Evolutionary conservation across 2,888 invertebrate species (phyloP).

Genomic region (Drosophila ezoana): DNA sequence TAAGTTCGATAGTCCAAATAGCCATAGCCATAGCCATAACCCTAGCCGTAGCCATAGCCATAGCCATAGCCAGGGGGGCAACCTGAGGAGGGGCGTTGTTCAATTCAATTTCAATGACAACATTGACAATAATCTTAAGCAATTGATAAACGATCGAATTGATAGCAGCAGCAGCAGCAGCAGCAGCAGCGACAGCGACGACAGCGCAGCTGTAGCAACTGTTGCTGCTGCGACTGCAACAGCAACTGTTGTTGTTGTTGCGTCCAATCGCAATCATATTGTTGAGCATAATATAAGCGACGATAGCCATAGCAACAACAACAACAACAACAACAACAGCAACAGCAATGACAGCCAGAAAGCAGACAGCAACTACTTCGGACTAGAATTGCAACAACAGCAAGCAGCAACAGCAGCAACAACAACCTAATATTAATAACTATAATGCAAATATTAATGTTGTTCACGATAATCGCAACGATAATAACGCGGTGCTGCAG

Average conservation of each 20-base stretch:
- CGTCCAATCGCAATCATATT: constrained; percentile 67
- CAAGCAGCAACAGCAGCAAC: constrained; percentile 49
- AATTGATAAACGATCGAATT: constrained; percentile 75
- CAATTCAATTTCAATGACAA: constrained; percentile 55
- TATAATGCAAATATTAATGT: constrained; percentile 69
- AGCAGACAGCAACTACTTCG: constrained; percentile 59
- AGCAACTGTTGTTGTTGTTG: constrained; percentile 28
- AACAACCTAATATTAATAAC: constrained; percentile 74
- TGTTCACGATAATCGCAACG: constrained; percentile 61
- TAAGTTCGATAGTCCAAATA: constrained; percentile 82
- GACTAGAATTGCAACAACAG: constrained; percentile 44
- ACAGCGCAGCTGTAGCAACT: constrained; percentile 13
- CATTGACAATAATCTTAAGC: constrained; percentile 83
- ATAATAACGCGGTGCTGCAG: constrained; percentile 60
- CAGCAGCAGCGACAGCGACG: background rate
- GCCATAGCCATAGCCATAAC: constrained; percentile 61
- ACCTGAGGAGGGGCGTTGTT: constrained; percentile 9
- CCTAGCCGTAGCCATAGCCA: constrained; percentile 23
- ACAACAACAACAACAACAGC: constrained; percentile 54
- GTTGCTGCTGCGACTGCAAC: constrained; percentile 15
- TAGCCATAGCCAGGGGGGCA: constrained; percentile 27
- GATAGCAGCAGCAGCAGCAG: constrained; percentile 36
- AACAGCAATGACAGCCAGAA: constrained; percentile 36
- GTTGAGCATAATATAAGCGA: constrained; percentile 68
- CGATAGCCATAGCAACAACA: constrained; percentile 57